Evolutionary conservation across 1,140 invertebrate genomes (phyloP).

Genomic region (Spodoptera litura): DNA sequence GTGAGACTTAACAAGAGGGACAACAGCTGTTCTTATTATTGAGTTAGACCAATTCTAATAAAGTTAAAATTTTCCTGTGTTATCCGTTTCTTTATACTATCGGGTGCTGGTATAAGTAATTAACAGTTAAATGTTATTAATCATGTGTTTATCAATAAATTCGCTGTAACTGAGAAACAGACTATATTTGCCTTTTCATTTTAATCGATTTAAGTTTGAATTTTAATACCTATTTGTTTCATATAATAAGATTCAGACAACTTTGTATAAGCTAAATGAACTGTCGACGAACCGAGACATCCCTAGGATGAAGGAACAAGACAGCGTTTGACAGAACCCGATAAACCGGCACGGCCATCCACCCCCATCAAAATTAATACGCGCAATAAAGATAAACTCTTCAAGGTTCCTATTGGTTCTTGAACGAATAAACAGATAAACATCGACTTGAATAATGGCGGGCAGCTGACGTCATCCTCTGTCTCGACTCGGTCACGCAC

Average conservation of each 20-base stretch:
- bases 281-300: background rate
- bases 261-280: background rate
- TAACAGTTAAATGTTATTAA: no score
- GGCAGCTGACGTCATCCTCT: conserved; percentile 18
- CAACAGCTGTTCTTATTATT: conserved; percentile 20
- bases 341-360: conserved; percentile 30
- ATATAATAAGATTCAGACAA: background rate
- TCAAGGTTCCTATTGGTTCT: conserved; percentile 37
- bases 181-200: background rate
- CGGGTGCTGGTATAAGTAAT: no score
- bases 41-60: conserved; percentile 10
- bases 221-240: background rate
- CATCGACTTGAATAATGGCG: conserved; percentile 37
- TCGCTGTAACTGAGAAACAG: background rate
- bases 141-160: no score
- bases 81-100: no score
- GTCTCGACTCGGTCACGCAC: conserved; percentile 27
- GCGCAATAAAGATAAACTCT: conserved; percentile 36
- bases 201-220: no score
- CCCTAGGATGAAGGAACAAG: conserved; percentile 12
- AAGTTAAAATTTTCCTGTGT: background rate
- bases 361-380: conserved; percentile 41
- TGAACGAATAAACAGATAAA: conserved; percentile 32
- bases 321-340: conserved; percentile 4
- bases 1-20: background rate